Evolutionary conservation across 1,140 invertebrate species (phyloP).

Genomic region (Rhopalosiphum padi): DNA sequence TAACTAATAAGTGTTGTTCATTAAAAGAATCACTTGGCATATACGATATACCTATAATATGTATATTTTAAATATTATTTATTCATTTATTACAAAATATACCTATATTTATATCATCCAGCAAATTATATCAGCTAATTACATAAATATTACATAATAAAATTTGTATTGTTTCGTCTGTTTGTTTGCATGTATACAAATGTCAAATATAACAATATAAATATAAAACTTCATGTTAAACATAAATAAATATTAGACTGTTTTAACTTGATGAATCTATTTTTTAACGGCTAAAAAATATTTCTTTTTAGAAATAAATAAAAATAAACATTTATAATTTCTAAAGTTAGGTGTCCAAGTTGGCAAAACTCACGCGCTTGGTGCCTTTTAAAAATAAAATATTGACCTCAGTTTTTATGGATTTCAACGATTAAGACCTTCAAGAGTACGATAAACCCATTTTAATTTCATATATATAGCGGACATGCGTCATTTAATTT

Average conservation of each 20-base stretch:
- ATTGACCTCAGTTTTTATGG: slow-evolving; percentile 32
- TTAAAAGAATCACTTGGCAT: too few relatives aligned
- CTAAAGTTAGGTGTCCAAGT: slow-evolving; percentile 35
- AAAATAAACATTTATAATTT: not conserved
- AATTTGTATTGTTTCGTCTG: not conserved
- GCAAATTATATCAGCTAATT: not conserved
- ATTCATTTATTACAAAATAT: too few relatives aligned
- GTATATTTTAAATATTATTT: too few relatives aligned
- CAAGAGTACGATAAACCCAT: slow-evolving; percentile 35
- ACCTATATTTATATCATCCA: too few relatives aligned
- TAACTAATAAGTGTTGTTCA: too few relatives aligned
- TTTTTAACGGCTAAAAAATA: not conserved
- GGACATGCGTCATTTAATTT: slow-evolving; percentile 29
- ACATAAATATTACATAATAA: not conserved
- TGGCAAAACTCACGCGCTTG: not conserved
- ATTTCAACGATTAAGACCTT: slow-evolving; percentile 31
- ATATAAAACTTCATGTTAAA: too few relatives aligned
- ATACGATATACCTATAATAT: too few relatives aligned
- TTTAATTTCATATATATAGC: slow-evolving; percentile 2
- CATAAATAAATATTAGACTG: not conserved
- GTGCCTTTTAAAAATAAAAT: slow-evolving; percentile 27
- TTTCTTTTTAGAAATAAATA: not conserved
- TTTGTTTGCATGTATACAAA: not conserved
- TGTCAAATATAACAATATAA: not conserved
- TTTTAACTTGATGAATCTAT: not conserved